Percentiles rank a stretch among this genome's conserved stretches.
Conservation (phyloP, 2,888 invertebrate genomes). For the Amorpha juglandis region DNA sequence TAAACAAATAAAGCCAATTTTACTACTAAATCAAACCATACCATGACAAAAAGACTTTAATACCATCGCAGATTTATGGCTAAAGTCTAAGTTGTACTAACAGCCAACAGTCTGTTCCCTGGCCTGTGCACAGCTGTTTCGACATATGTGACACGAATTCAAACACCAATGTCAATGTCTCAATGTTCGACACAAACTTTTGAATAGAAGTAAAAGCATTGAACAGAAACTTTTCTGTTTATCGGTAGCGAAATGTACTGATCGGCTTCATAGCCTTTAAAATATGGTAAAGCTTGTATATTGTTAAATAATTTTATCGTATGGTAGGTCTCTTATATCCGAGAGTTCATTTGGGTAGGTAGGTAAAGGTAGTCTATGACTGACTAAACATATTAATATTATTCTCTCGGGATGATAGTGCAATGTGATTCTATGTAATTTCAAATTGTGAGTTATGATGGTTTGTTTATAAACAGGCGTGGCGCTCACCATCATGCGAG, state of each 20-base stretch:
- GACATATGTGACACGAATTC: slow-evolving; percentile 23
- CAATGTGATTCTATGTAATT: too few relatives aligned
- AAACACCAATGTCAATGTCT: slow-evolving; percentile 23
- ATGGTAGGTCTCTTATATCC: too few relatives aligned
- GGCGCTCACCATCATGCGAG: too few relatives aligned
- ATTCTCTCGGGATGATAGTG: too few relatives aligned
- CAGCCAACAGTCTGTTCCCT: slow-evolving; percentile 4
- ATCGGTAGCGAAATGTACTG: background rate
- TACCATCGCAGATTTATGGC: background rate
- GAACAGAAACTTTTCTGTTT: slow-evolving; percentile 16
- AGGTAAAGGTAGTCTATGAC: too few relatives aligned
- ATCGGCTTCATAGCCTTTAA: background rate
- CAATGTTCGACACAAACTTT: slow-evolving; percentile 16
- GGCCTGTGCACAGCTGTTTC: slow-evolving; percentile 16
- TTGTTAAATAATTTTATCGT: too few relatives aligned
- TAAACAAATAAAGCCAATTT: too few relatives aligned
- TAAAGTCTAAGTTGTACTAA: background rate
- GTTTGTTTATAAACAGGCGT: too few relatives aligned
- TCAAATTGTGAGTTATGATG: too few relatives aligned
- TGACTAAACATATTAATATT: too few relatives aligned
- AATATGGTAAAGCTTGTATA: background rate
- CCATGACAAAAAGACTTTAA: background rate
- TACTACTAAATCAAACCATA: too few relatives aligned
- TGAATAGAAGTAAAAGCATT: background rate
- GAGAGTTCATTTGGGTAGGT: too few relatives aligned